phyloP scores from a whole-genome alignment of 2,797 vertebrate genomes.

The Thripadectes ignobilis region DNA sequence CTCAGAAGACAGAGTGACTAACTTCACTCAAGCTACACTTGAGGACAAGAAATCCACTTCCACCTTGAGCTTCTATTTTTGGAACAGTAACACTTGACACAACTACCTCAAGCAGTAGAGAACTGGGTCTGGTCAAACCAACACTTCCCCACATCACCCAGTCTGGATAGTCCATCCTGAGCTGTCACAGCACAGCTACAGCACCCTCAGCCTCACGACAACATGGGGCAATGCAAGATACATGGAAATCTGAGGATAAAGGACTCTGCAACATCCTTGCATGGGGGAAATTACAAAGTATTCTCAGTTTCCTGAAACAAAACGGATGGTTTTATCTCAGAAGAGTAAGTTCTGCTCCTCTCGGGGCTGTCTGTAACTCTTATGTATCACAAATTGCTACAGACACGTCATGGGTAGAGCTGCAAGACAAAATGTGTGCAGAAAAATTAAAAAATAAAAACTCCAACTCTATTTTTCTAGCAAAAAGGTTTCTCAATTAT shows the following conservation, averaged over 20 bases:
- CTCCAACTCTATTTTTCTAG: neutral
- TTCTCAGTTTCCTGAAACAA: neutral
- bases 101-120: neutral
- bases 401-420: fast-evolving
- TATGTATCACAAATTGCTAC: fast-evolving
- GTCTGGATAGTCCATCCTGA: neutral
- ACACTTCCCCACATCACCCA: neutral
- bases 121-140: neutral
- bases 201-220: neutral
- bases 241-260: fast-evolving
- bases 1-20: neutral
- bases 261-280: neutral
- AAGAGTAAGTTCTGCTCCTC: neutral
- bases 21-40: neutral
- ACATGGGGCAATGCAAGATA: fast-evolving
- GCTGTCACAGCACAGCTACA: neutral
- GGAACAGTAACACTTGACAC: neutral
- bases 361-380: neutral
- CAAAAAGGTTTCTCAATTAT: neutral
- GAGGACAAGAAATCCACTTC: neutral
- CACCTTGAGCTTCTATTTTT: neutral
- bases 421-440: neutral
- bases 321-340: neutral
- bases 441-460: neutral
- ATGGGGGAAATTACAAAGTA: neutral